Percentiles rank a stretch among this genome's conserved stretches.
These are phyloP conservation scores for Benthosema pterotum DNA, from an alignment of 2,797 vertebrate species.

Conservation along the genomic window DNA sequence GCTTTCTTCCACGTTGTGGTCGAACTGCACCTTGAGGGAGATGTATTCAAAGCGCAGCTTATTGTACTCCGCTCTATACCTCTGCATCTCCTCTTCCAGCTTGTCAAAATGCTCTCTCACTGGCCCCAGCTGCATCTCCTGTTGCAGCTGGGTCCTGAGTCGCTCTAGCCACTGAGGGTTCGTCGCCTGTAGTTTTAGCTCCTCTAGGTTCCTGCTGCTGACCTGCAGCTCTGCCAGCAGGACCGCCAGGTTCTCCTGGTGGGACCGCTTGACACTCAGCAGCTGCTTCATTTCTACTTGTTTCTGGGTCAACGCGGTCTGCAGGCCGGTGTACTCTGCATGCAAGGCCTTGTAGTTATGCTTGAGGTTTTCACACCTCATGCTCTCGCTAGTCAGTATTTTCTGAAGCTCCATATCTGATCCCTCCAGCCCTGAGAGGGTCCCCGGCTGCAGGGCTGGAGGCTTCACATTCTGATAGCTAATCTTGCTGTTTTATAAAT, in stretches of 20 bases:
- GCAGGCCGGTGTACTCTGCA: conserved; percentile 87
- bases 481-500: too few relatives aligned
- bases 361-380: conserved; percentile 89
- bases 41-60: conserved; percentile 90
- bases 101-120: conserved; percentile 87
- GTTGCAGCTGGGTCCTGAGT: conserved; percentile 89
- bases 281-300: conserved; percentile 85
- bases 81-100: conserved; percentile 91
- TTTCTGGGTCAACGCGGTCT: conserved; percentile 79
- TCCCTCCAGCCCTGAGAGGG: conserved; percentile 56
- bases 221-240: conserved; percentile 84
- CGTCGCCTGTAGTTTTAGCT: conserved; percentile 87
- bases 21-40: conserved; percentile 89
- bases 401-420: conserved; percentile 88
- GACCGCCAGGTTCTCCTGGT: conserved; percentile 86
- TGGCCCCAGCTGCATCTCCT: conserved; percentile 87
- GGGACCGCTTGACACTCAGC: conserved; percentile 80
- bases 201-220: conserved; percentile 88
- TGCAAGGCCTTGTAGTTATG: conserved; percentile 90
- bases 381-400: conserved; percentile 88
- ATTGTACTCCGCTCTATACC: conserved; percentile 91
- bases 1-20: conserved; percentile 89
- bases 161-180: conserved; percentile 91
- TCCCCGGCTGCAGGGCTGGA: conserved; percentile 68
- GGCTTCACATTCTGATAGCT: conserved; percentile 17